Percentiles rank a stretch among this genome's conserved stretches.
These are phyloP conservation scores for Silurus glanis DNA, from an alignment of 2,113 vertebrate genomes.

Conservation along the genomic window DNA sequence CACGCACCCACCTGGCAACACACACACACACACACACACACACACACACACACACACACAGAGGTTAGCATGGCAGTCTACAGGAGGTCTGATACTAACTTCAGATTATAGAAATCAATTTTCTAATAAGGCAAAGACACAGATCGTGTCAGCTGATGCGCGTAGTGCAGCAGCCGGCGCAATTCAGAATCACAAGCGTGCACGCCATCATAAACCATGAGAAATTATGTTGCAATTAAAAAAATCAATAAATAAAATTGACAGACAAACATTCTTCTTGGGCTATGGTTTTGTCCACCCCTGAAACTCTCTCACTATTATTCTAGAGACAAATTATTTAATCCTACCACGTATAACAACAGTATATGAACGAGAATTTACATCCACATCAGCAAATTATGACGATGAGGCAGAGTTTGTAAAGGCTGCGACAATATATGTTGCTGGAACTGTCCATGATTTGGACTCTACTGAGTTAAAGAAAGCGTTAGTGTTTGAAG, in stretches of 20 bases:
- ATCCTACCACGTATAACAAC: neutral
- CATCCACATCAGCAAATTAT: neutral
- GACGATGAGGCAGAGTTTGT: neutral
- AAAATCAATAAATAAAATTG: too few species aligned
- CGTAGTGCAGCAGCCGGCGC: neutral
- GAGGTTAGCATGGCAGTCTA: conserved; percentile 3
- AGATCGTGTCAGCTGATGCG: neutral
- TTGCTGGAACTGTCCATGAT: neutral
- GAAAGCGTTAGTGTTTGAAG: neutral
- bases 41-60: conserved; percentile 55
- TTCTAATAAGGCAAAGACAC: neutral
- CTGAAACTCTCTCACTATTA: neutral
- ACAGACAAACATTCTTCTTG: too few species aligned
- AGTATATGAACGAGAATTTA: neutral
- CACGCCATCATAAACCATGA: neutral
- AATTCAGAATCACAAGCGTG: too few species aligned
- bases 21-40: conserved; percentile 46
- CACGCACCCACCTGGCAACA: conserved; percentile 88
- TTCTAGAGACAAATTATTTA: neutral
- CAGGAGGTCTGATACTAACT: neutral
- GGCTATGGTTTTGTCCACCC: neutral
- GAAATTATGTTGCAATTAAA: neutral
- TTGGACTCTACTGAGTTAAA: neutral
- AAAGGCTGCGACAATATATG: neutral
- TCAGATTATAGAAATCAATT: neutral